Conservation (phyloP, 1,140 invertebrate species). For the Aphaenogaster ashmeadi region DNA sequence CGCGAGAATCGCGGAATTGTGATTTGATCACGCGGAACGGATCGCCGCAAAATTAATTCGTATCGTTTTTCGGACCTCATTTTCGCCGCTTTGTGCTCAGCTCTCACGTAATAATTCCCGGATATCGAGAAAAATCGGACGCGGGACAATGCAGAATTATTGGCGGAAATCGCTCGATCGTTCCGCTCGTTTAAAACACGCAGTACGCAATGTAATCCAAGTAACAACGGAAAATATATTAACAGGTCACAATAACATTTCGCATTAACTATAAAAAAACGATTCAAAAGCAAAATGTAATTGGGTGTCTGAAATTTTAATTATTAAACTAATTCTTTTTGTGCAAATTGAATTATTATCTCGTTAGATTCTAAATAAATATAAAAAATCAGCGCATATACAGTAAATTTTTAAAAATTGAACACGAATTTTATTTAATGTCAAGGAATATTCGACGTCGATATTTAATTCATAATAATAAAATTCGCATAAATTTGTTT, state of each 20-base stretch:
- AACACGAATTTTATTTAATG: neutral
- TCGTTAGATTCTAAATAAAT: neutral
- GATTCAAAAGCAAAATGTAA: neutral
- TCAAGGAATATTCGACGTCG: neutral
- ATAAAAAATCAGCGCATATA: neutral
- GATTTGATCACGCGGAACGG: constrained; percentile 60
- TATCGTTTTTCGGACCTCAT: constrained; percentile 29
- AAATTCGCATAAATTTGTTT: neutral
- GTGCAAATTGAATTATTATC: neutral
- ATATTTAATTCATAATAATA: neutral
- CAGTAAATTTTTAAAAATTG: neutral
- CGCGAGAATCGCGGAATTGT: constrained; percentile 60
- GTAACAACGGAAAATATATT: neutral
- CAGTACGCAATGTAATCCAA: neutral
- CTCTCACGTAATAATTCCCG: neutral
- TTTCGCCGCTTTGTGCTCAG: neutral
- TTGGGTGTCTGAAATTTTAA: neutral
- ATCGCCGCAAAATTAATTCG: constrained; percentile 24
- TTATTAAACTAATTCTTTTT: neutral
- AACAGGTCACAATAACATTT: neutral
- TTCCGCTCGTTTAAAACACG: neutral
- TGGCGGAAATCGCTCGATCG: constrained; percentile 7
- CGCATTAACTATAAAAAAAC: neutral
- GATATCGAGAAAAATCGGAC: constrained; percentile 15
- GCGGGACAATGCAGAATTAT: constrained; percentile 13